phyloP scores from a whole-genome alignment of 1,140 invertebrate genomes.

The Dreissena polymorpha region DNA sequence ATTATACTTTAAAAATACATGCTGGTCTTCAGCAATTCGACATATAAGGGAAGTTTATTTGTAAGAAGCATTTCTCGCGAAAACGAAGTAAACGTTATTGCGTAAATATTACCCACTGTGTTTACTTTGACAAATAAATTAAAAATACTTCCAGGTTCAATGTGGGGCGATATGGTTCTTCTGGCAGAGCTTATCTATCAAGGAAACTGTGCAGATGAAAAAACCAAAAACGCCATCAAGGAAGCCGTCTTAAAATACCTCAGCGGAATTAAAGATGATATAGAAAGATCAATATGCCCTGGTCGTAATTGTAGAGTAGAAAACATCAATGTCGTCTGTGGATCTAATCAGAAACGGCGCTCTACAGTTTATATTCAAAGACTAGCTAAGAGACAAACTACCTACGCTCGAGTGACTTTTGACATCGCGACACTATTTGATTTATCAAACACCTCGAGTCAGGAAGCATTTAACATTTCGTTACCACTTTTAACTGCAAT shows the following conservation, averaged over 20 bases:
- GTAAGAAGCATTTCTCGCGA: too few species aligned
- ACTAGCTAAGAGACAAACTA: constrained; percentile 1
- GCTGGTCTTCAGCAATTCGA: too few species aligned
- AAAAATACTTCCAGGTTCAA: too few species aligned
- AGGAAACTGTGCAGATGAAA: constrained; percentile 18
- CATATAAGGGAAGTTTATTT: too few species aligned
- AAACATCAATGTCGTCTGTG: constrained; percentile 19
- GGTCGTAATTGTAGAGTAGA: constrained; percentile 11
- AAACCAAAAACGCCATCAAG: constrained; percentile 2
- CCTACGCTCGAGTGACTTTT: background rate
- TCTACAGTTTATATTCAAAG: background rate
- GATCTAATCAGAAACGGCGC: background rate
- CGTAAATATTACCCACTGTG: too few species aligned
- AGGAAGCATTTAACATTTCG: background rate
- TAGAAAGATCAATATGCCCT: constrained; percentile 17
- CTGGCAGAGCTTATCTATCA: constrained; percentile 20
- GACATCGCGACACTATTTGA: background rate
- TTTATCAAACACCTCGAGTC: background rate
- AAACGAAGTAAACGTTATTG: too few species aligned
- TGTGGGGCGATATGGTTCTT: background rate
- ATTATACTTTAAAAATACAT: too few species aligned
- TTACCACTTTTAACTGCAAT: background rate
- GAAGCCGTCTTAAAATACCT: constrained; percentile 3
- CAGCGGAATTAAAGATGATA: background rate
- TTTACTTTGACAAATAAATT: too few species aligned